Conservation (phyloP, 2,113 vertebrate genomes). For the Archilochus colubris region DNA sequence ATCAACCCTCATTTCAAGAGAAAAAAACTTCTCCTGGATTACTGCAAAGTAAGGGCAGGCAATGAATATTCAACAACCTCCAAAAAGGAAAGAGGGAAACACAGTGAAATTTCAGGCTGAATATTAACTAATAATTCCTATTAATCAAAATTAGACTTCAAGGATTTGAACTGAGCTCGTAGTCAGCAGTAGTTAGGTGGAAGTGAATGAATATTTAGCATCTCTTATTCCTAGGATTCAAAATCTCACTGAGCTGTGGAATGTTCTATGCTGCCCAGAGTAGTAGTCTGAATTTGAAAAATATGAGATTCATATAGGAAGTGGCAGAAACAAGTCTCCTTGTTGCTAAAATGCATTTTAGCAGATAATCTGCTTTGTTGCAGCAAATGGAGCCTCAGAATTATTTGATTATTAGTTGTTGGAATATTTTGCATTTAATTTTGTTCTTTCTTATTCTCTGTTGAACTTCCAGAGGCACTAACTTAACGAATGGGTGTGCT, state of each 20-base stretch:
- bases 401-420: not conserved
- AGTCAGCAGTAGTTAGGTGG: not conserved
- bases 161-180: not conserved
- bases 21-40: not conserved
- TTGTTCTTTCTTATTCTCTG: not conserved
- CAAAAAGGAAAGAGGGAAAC: not conserved
- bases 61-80: not conserved
- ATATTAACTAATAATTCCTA: slow-evolving; percentile 9
- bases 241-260: not conserved
- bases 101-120: not conserved
- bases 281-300: not conserved
- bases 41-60: not conserved
- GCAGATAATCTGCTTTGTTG: not conserved
- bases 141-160: slow-evolving; percentile 34
- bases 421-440: not conserved
- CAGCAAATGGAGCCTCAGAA: not conserved
- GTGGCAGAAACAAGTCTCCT: not conserved
- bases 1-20: not conserved
- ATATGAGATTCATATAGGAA: not conserved
- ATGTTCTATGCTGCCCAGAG: not conserved
- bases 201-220: not conserved
- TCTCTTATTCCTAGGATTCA: not conserved
- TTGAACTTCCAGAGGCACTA: not conserved
- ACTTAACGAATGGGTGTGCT: not conserved
- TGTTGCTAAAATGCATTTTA: not conserved